Evolutionary conservation across 2,888 invertebrate genomes (phyloP), one percentile per base, ranked within the genome.

Genomic region (Melitaea athalia): DNA sequence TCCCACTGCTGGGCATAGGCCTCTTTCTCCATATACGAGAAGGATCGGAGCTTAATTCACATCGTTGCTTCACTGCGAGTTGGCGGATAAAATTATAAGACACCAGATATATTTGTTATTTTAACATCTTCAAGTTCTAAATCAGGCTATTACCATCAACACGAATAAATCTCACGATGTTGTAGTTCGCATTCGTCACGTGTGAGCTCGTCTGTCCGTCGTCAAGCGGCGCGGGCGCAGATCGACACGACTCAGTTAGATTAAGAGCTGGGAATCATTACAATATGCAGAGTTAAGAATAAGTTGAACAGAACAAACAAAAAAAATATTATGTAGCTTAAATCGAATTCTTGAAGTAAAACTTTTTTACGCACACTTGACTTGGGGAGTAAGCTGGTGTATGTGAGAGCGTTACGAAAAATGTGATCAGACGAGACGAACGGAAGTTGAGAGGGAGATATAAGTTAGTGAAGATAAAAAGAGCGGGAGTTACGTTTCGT

Each of bases 211-310:
- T 78, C 69, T 71, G 75, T 76, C 75, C 64, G 65, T 76, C 75
- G 59, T 59, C 76, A 63, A 31, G 59, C 43, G 55, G 82, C 78
- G 80, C 78, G 55, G 55, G 81, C 81, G 87, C 73, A 67, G 85
- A 87, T 74, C 80, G 85, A 87, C 80, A 81, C 67, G 76, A 78
- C 77, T 83, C 82, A 80, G 79, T 76, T 73, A 79, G 81, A 82
- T 84, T 79, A 78, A 82, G 79, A 76, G 68, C 67, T 74, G 67
- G 68, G 75, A 76, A 78, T 79, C 71, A 77, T 71, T 77, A 71
- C 66, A 73, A 77, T 77, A 73, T 78, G 63, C 59, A 72, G 71
- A 67, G 45, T 38, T 69, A 31, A 14, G 43, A 63, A 69, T 42
- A 7, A 38, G 31, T 63, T 65, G 63, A 73, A 74, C 11, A 31